Percentiles rank a stretch among this genome's conserved stretches.
These are phyloP conservation scores for Lasioglossum figueresi DNA, from an alignment of 2,888 invertebrate species.

Conservation along the genomic window DNA sequence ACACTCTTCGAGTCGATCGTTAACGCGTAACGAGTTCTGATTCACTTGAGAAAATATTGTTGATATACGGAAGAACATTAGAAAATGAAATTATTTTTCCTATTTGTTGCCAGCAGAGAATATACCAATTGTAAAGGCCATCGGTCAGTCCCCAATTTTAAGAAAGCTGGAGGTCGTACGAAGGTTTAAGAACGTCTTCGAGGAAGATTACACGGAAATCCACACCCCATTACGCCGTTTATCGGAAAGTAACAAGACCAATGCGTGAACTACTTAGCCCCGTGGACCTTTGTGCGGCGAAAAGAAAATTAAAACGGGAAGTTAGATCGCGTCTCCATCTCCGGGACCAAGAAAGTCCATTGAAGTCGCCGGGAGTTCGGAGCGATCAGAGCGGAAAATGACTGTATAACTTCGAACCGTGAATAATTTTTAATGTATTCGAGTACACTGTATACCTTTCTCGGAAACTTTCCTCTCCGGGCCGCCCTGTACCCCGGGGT, in stretches of 20 bases:
- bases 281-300: neutral
- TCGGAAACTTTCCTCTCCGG: neutral
- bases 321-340: neutral
- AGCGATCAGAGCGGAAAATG: neutral
- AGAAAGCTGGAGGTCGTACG: no score
- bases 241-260: neutral
- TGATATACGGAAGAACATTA: neutral
- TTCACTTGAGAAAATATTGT: neutral
- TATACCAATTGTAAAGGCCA: neutral
- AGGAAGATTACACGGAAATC: neutral
- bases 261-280: neutral
- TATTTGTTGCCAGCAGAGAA: no score
- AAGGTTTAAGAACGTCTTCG: neutral
- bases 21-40: neutral
- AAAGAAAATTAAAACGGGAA: neutral
- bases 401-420: conserved; percentile 5
- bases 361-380: neutral
- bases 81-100: neutral
- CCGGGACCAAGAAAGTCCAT: conserved; percentile 1
- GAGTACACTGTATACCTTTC: neutral
- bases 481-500: neutral
- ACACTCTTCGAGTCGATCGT: neutral
- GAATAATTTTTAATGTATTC: conserved; percentile 33
- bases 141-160: neutral
- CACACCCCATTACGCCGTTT: neutral